A percentile compares a stretch with the other conserved stretches of the same genome.
These are phyloP conservation scores for Cheirogaleus medius DNA, from an alignment of 2,113 vertebrate genomes.

Conservation along the genomic window DNA sequence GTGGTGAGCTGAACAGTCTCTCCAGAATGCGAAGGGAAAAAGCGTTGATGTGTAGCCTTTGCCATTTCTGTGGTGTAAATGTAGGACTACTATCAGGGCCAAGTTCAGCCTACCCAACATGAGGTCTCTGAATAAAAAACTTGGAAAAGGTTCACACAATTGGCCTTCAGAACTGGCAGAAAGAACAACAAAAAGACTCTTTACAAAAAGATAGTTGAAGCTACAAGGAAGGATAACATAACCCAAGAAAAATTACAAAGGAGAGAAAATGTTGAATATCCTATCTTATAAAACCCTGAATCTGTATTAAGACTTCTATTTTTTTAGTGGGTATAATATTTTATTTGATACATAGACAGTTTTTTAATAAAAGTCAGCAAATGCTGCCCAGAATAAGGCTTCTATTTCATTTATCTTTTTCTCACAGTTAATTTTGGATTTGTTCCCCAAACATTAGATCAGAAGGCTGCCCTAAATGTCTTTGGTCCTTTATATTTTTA, in stretches of 20 bases:
- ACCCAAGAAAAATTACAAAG: background rate
- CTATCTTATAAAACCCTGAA: background rate
- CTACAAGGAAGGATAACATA: background rate
- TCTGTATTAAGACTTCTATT: background rate
- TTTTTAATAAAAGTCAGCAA: too few relatives aligned
- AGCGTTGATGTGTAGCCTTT: background rate
- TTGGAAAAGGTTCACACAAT: background rate
- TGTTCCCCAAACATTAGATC: background rate
- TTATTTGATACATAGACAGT: too few relatives aligned
- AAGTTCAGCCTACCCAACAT: background rate
- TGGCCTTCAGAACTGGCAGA: background rate
- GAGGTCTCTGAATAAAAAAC: background rate
- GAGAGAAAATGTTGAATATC: background rate
- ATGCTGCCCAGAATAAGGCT: background rate
- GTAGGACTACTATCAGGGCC: background rate
- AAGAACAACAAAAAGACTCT: background rate
- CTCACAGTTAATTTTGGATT: background rate
- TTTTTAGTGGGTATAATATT: too few relatives aligned
- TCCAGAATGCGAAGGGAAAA: too few relatives aligned
- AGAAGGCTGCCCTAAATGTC: background rate
- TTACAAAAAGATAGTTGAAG: background rate
- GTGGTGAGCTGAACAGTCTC: background rate
- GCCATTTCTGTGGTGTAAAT: background rate
- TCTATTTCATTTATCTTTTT: background rate
- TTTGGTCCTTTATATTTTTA: conserved; percentile 13